Evolutionary conservation across 1,140 invertebrate species (phyloP), one percentile per base, ranked within the genome.

Genomic region (Rhizoglyphus robini): DNA sequence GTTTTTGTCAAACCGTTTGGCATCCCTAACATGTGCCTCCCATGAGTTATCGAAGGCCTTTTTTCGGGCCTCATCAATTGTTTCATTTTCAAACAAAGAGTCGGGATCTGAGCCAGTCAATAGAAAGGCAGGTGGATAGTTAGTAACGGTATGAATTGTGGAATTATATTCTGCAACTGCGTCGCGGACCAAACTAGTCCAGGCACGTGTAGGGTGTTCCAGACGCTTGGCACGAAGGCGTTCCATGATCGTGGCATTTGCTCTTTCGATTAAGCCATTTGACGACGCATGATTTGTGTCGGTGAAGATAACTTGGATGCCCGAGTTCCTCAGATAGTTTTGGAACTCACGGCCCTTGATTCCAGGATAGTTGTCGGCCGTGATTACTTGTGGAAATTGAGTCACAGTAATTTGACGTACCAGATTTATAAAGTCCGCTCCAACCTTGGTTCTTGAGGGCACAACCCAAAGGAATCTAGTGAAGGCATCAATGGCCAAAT

Each of bases 231-330:
- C 20, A 31, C 65, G 20, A 11, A 66, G 27, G 18, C 36, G 3
- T 1, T 65, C 36, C 15, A 66, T 36, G n/a, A 66, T 13, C 0
- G 65, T 66, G 13, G 32, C 11, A 66, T 66, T 66, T 1, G 47
- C 59, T 1, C 63, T 65, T 34, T 66, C 65, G 34, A n/a, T n/a
- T 13, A 66, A 11, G 5, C 65, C 65, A 31, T 66, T 66, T 0
- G 30, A 20, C n/a, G 30, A 5, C 4, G 65, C 23, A 51, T 4
- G 13, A 49, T 67, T n/a, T 1, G 31, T 11, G 3, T 61, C 2
- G 4, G 36, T 49, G 60, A 66, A 66, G 2, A 3, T 4, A 31
- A 66, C n/a, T 25, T 41, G n/a, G 18, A 66, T 66, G 3, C 27
- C 25, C 23, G 3, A 38, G 11, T 5, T 49, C 2, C 18, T n/a